phyloP scores from a whole-genome alignment of 2,888 invertebrate species.

The Zeuzera pyrina region DNA sequence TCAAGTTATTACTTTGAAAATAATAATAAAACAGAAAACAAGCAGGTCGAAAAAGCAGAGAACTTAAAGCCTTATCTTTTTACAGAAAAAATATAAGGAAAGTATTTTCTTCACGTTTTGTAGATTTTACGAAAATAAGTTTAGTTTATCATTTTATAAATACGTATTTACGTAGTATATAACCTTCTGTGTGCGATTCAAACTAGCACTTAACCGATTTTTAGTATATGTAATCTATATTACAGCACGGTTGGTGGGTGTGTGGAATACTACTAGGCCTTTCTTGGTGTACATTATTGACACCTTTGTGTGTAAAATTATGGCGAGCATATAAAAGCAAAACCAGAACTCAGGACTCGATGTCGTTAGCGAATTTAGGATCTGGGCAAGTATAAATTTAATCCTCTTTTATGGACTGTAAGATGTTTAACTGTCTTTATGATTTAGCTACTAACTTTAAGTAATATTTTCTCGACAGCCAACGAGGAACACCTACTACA shows the following conservation, averaged over 20 bases:
- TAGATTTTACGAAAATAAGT: too few species aligned
- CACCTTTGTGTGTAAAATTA: slow-evolving; percentile 75
- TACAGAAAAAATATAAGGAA: too few species aligned
- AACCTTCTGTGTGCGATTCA: too few species aligned
- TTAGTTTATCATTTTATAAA: too few species aligned
- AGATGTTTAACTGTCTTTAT: slow-evolving; percentile 6
- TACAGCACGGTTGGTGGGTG: slow-evolving; percentile 81
- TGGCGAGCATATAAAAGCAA: slow-evolving; percentile 58
- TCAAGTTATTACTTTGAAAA: too few species aligned
- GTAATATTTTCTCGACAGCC: slow-evolving; percentile 25
- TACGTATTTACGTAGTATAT: too few species aligned
- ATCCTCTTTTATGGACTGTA: slow-evolving; percentile 3
- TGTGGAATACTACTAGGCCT: slow-evolving; percentile 71
- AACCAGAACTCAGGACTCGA: slow-evolving; percentile 47
- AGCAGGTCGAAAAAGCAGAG: too few species aligned
- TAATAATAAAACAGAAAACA: too few species aligned
- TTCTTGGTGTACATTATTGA: slow-evolving; percentile 73
- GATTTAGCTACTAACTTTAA: slow-evolving; percentile 7
- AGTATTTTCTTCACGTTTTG: too few species aligned
- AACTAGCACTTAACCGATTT: too few species aligned
- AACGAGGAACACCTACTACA: slow-evolving; percentile 58
- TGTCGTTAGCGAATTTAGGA: slow-evolving; percentile 40
- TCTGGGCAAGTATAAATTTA: slow-evolving; percentile 21
- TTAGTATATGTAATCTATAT: slow-evolving; percentile 7
- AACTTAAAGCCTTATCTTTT: too few species aligned